Base-by-base conservation (phyloP, 2,888 invertebrate species). In the Xestia ashworthii region DNA sequence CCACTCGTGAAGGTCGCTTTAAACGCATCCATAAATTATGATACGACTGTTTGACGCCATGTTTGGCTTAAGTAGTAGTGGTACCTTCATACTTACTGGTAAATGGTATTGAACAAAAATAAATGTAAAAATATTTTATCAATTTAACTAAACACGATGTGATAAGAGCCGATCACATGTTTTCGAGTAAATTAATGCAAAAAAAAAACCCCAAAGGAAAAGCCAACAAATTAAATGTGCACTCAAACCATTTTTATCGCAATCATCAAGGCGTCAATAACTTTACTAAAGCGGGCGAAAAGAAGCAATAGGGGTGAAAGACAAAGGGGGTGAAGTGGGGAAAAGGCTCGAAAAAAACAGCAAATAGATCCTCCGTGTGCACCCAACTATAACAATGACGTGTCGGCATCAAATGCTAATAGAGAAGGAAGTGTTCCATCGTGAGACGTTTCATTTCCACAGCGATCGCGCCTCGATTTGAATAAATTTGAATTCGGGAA, bases 401-500 rank as follows among this genome's bases (percentile, higher is more conserved):
- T 89, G 89, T 89, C 84, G 87, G 88, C 89, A 85, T 84, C 89
- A 89, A 92, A 95, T 94, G 94, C 92, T 94, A 94, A 94, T 94
- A 93, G 92, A 92, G 88, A 90, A 88, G 92, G 93, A 94, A 94
- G 90, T 93, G 93, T 91, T 84, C 88, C 80, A 84, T 80, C 79
- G 81, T 83, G 90, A 92, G 93, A 93, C 93, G 93, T 94, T 94
- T 95, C 94, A 94, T 95, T 95, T 94, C 94, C 95, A 94, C 93
- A 90, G 89, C 92, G 91, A 92, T 94, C 93, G 93, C 89, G 93
- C 86, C 86, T 80, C 83, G 82, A 94, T 95, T 96, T 95, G 96
- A 96, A 96, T 96, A 96, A 95, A 96, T 96, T 96, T 96, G 95
- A 95, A 95, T 95, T 92, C 90, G 89, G 90, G 88, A 88, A 87